Percentiles rank a stretch among this genome's conserved stretches.
Evolutionary conservation across 2,113 vertebrate genomes (phyloP).

Genomic region (Synchiropus splendidus): DNA sequence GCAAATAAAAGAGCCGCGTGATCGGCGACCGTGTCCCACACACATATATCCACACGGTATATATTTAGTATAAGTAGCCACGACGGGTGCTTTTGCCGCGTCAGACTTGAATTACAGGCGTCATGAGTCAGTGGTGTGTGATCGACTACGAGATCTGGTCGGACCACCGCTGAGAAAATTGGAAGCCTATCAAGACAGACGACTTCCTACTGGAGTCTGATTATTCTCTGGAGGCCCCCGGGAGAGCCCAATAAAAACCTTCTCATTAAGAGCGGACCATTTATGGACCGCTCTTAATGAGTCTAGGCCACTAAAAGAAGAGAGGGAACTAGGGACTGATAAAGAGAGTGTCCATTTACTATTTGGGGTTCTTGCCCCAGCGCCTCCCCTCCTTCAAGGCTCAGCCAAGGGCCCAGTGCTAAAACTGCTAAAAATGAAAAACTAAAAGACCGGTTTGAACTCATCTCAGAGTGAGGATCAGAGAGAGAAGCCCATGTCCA

Average conservation of each 20-base stretch:
- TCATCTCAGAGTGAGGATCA: too few relatives aligned
- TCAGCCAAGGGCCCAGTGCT: slow-evolving; percentile 10
- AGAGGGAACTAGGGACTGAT: slow-evolving; percentile 43
- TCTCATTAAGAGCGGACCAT: slow-evolving; percentile 63
- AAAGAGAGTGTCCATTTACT: slow-evolving; percentile 47
- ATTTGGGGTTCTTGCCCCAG: slow-evolving; percentile 37
- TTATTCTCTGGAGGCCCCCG: slow-evolving; percentile 58
- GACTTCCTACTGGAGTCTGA: slow-evolving; percentile 84
- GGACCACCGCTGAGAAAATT: slow-evolving; percentile 83
- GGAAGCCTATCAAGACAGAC: slow-evolving; percentile 86
- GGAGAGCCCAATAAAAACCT: slow-evolving; percentile 60
- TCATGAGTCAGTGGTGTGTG: slow-evolving; percentile 4
- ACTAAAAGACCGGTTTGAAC: too few relatives aligned
- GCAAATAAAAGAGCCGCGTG: slow-evolving; percentile 83
- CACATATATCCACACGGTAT: slow-evolving; percentile 55
- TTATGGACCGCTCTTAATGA: slow-evolving; percentile 68
- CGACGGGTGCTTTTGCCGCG: too few relatives aligned
- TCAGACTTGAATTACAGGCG: too few relatives aligned
- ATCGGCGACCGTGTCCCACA: too few relatives aligned
- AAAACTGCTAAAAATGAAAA: too few relatives aligned
- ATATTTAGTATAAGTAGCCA: too few relatives aligned
- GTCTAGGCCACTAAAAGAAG: slow-evolving; percentile 61
- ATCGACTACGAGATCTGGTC: slow-evolving; percentile 17
- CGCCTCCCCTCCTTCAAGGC: slow-evolving; percentile 34
- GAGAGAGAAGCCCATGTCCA: too few relatives aligned